Conservation (phyloP, 2,113 vertebrate genomes). For the Corynorhinus townsendii region DNA sequence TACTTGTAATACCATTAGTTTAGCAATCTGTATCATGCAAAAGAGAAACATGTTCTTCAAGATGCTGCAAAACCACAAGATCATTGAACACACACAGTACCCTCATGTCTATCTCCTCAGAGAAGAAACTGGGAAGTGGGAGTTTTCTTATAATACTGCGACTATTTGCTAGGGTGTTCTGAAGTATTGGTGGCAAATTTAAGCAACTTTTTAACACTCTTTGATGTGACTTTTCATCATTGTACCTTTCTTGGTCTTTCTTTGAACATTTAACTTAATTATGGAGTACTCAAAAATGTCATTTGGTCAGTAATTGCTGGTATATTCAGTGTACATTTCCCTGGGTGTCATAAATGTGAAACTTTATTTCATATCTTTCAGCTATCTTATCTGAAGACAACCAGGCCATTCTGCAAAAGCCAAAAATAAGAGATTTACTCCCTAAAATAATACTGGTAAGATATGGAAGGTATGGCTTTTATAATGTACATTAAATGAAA, state of each 20-base stretch:
- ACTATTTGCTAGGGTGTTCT: neutral
- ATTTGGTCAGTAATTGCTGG: neutral
- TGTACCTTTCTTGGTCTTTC: too few relatives aligned
- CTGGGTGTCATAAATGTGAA: neutral
- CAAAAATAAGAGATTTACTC: neutral
- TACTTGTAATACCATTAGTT: neutral
- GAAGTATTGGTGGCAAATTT: neutral
- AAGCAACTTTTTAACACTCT: neutral
- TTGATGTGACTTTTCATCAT: neutral
- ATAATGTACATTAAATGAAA: too few relatives aligned
- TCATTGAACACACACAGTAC: neutral
- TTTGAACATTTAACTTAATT: neutral
- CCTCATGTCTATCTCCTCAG: neutral
- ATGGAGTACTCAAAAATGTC: neutral
- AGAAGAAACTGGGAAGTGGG: neutral
- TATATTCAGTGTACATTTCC: neutral
- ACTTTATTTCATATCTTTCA: constrained; percentile 3
- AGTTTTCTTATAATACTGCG: neutral
- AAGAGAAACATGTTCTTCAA: neutral
- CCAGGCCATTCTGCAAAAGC: neutral
- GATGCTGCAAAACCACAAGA: neutral
- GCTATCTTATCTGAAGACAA: neutral
- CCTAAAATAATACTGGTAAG: too few relatives aligned
- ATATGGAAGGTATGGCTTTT: too few relatives aligned
- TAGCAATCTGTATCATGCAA: neutral